Percentiles rank a stretch among this genome's conserved stretches.
Evolutionary conservation across 2,113 vertebrate species (phyloP).

Genomic region (Campylorhamphus procurvoides): DNA sequence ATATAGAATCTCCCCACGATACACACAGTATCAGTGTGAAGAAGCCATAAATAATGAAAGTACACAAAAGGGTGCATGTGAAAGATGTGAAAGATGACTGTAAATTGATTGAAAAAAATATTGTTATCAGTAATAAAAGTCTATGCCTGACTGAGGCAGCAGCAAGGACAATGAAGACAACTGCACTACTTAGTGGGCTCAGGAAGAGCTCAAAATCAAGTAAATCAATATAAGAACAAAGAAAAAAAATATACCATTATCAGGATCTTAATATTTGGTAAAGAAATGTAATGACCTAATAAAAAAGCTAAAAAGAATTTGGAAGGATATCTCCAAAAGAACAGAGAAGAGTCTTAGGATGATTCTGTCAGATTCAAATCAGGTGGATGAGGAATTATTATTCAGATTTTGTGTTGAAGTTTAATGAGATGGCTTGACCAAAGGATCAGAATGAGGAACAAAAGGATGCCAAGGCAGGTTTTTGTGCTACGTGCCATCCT

Average conservation of each 20-base stretch:
- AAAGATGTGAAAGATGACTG: not conserved
- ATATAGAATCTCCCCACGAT: not conserved
- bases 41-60: not conserved
- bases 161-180: not conserved
- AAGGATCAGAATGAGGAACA: not conserved
- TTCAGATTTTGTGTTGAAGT: not conserved
- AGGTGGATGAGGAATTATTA: not conserved
- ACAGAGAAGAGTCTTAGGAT: not conserved
- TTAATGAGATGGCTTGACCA: not conserved
- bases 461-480: not conserved
- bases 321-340: not conserved
- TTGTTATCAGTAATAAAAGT: not conserved
- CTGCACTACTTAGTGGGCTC: not conserved
- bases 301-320: not conserved
- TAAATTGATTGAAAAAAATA: not conserved
- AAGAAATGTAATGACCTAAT: not conserved
- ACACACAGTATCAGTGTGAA: not conserved
- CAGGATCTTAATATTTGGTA: not conserved
- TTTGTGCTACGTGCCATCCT: not conserved
- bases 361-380: not conserved
- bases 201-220: not conserved
- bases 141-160: not conserved
- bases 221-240: not conserved
- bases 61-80: not conserved
- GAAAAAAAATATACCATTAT: not conserved